Conservation (phyloP, 2,797 vertebrate genomes). For the Amniataba percoides region DNA sequence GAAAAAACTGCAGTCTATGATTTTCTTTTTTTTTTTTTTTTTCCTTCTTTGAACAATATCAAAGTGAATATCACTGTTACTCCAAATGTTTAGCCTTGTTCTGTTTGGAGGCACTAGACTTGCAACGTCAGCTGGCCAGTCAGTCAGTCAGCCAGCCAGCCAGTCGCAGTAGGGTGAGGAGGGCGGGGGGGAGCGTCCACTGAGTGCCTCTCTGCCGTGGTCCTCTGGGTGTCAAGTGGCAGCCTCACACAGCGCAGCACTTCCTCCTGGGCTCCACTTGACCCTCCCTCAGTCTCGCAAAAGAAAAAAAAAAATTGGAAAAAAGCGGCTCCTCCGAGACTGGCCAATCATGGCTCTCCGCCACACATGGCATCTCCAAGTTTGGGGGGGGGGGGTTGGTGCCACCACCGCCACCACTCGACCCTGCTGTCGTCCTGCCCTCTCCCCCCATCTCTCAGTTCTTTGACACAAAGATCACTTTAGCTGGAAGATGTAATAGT, state of each 20-base stretch:
- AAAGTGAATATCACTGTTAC: slow-evolving; percentile 88
- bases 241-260: slow-evolving; percentile 74
- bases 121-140: slow-evolving; percentile 68
- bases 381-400: neutral
- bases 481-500: slow-evolving; percentile 85
- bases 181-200: slow-evolving; percentile 69
- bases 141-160: slow-evolving; percentile 31
- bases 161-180: slow-evolving; percentile 41
- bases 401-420: slow-evolving; percentile 53
- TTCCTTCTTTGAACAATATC: slow-evolving; percentile 73
- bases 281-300: slow-evolving; percentile 57
- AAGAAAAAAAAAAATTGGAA: neutral
- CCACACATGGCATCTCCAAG: slow-evolving; percentile 54
- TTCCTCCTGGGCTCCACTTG: slow-evolving; percentile 71
- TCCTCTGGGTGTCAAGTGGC: slow-evolving; percentile 63
- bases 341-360: slow-evolving; percentile 65
- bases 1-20: slow-evolving; percentile 57
- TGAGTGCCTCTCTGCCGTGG: slow-evolving; percentile 85
- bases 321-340: slow-evolving; percentile 66
- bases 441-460: slow-evolving; percentile 68
- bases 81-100: slow-evolving; percentile 85
- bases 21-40: slow-evolving; percentile 35
- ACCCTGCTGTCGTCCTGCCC: slow-evolving; percentile 54
- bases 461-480: slow-evolving; percentile 86
- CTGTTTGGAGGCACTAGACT: slow-evolving; percentile 77